Conservation (phyloP, 2,888 invertebrate species). For the Invenusta paracnida region DNA sequence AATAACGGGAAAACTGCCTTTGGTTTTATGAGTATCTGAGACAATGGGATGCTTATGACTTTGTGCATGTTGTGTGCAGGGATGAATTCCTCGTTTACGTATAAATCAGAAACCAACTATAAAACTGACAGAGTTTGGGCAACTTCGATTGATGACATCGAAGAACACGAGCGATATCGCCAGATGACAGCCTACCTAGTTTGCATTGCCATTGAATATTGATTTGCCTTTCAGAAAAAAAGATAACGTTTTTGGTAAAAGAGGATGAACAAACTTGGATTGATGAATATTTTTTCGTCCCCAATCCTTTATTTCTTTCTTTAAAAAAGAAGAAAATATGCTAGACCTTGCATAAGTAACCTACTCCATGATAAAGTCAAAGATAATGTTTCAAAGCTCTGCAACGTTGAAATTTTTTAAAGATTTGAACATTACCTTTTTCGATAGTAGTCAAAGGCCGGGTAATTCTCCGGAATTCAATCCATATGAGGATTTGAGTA, state of each 20-base stretch:
- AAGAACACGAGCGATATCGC: constrained; percentile 30
- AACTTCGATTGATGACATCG: constrained; percentile 30
- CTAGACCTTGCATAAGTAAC: constrained; percentile 17
- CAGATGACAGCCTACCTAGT: constrained; percentile 3
- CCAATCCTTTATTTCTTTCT: background rate
- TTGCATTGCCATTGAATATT: constrained; percentile 22
- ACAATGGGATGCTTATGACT: background rate
- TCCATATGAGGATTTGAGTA: constrained; percentile 11
- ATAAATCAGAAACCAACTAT: background rate
- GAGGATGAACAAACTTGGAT: constrained; percentile 8
- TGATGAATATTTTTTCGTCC: background rate
- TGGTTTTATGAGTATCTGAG: constrained; percentile 28
- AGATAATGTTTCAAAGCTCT: constrained; percentile 19
- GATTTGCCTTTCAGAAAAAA: constrained; percentile 19
- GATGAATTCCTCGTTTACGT: constrained; percentile 13
- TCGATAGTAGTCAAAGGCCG: background rate
- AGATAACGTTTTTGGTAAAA: background rate
- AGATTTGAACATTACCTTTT: constrained; percentile 1
- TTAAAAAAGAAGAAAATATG: constrained; percentile 24
- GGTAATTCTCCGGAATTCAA: constrained; percentile 31
- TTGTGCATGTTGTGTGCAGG: constrained; percentile 6
- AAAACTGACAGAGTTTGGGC: constrained; percentile 24
- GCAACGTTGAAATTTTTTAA: background rate
- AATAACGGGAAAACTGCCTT: constrained; percentile 21
- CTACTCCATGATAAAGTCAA: constrained; percentile 3